Conservation (phyloP, 1,140 invertebrate species). For the Brevipalpus yothersi region DNA sequence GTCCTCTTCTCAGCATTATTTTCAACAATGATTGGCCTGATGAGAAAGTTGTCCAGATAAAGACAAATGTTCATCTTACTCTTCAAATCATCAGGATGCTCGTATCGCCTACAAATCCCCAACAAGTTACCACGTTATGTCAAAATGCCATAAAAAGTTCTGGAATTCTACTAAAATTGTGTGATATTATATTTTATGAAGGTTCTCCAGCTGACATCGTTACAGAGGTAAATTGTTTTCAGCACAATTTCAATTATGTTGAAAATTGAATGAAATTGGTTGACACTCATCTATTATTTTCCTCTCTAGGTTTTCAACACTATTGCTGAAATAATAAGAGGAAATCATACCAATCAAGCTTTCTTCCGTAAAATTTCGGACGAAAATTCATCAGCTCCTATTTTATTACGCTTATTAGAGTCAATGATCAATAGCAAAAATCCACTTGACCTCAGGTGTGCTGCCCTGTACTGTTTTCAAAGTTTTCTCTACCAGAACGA, state of each 20-base stretch:
- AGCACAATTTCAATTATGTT: too few species aligned
- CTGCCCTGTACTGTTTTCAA: constrained; percentile 90
- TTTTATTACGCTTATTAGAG: constrained; percentile 79
- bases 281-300: not conserved
- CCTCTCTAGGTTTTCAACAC: constrained; percentile 52
- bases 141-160: constrained; percentile 66
- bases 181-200: constrained; percentile 65
- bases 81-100: constrained; percentile 49
- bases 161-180: constrained; percentile 40
- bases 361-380: constrained; percentile 34
- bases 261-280: not conserved
- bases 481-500: constrained; percentile 86
- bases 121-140: constrained; percentile 46
- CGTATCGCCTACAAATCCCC: constrained; percentile 64
- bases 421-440: constrained; percentile 99
- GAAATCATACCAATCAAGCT: constrained; percentile 69
- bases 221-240: constrained; percentile 34
- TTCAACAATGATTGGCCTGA: constrained; percentile 48
- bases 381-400: constrained; percentile 63
- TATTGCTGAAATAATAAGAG: constrained; percentile 79
- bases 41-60: constrained; percentile 59
- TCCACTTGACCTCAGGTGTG: constrained; percentile 63
- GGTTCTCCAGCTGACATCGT: constrained; percentile 89
- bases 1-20: constrained; percentile 54
- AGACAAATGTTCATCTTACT: constrained; percentile 47